These are phyloP conservation scores for Sebastes hubbsi DNA, from an alignment of 2,797 vertebrate genomes.

Conservation along the genomic window DNA sequence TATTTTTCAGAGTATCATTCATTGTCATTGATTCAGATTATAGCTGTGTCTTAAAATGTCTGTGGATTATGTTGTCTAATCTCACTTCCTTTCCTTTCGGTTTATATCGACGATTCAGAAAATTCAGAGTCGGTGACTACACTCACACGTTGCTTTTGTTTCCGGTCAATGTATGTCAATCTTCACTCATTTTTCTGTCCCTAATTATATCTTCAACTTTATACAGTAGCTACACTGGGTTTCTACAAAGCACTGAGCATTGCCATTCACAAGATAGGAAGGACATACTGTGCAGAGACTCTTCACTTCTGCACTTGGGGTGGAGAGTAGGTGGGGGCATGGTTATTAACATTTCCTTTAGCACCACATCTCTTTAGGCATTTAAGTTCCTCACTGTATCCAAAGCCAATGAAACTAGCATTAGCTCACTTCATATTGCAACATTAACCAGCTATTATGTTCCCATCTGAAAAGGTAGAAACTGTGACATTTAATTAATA, in stretches of 20 bases:
- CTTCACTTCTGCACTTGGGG: conserved; percentile 5
- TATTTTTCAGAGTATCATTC: conserved; percentile 1
- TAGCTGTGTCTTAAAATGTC: conserved; percentile 13
- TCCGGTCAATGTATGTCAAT: not conserved
- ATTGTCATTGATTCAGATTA: conserved; percentile 17
- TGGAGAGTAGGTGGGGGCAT: not conserved
- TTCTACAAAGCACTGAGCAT: conserved; percentile 4
- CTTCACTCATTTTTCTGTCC: not conserved
- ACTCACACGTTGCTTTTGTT: not conserved
- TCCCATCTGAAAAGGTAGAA: conserved; percentile 29
- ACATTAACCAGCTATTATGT: conserved; percentile 22
- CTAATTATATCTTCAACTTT: conserved; percentile 40
- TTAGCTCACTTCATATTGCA: conserved; percentile 11
- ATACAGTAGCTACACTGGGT: conserved; percentile 24
- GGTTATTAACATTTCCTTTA: conserved; percentile 50
- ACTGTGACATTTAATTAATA: conserved; percentile 39
- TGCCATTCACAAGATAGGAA: conserved; percentile 5
- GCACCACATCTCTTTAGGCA: conserved; percentile 27
- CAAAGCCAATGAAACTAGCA: conserved; percentile 20
- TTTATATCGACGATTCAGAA: not conserved
- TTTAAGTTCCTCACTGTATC: conserved; percentile 11
- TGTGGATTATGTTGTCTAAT: conserved; percentile 2
- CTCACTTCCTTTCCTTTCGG: not conserved
- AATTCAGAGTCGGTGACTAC: not conserved
- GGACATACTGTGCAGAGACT: conserved; percentile 4